Evolutionary conservation across 2,888 invertebrate species (phyloP).

Genomic region (Latrodectus hesperus): DNA sequence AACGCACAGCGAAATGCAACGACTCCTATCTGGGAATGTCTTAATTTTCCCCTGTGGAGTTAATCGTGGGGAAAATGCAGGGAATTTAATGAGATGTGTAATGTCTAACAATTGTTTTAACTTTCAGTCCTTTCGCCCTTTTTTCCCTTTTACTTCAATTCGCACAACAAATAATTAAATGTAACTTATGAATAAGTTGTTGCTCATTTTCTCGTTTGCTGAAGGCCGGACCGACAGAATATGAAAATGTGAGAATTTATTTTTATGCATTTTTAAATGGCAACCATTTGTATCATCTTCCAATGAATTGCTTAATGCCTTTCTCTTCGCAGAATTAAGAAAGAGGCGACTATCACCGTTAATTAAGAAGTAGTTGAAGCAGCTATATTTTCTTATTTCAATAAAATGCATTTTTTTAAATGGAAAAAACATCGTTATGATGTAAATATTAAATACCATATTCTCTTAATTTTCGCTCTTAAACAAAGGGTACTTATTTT

Average conservation of each 20-base stretch:
- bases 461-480: no score
- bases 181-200: conserved; percentile 55
- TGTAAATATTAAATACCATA: no score
- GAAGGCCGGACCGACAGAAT: conserved; percentile 26
- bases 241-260: conserved; percentile 50
- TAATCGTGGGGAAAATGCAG: conserved; percentile 56
- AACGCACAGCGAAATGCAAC: conserved; percentile 27
- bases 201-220: conserved; percentile 41
- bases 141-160: conserved; percentile 30
- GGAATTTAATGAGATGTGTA: conserved; percentile 66
- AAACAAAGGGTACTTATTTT: no score
- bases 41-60: conserved; percentile 59
- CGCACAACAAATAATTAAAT: conserved; percentile 60
- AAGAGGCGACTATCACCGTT: no score
- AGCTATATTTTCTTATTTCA: no score
- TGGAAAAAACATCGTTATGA: no score
- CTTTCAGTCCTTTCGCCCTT: conserved; percentile 32
- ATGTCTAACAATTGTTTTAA: conserved; percentile 64
- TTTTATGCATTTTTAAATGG: conserved; percentile 65
- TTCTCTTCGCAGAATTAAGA: no score
- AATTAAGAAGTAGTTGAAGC: no score
- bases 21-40: conserved; percentile 49
- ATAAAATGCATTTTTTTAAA: no score
- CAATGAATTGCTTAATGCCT: conserved; percentile 24
- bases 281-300: conserved; percentile 45